phyloP scores from a whole-genome alignment of 2,113 vertebrate species.

The Chroicocephalus ridibundus region DNA sequence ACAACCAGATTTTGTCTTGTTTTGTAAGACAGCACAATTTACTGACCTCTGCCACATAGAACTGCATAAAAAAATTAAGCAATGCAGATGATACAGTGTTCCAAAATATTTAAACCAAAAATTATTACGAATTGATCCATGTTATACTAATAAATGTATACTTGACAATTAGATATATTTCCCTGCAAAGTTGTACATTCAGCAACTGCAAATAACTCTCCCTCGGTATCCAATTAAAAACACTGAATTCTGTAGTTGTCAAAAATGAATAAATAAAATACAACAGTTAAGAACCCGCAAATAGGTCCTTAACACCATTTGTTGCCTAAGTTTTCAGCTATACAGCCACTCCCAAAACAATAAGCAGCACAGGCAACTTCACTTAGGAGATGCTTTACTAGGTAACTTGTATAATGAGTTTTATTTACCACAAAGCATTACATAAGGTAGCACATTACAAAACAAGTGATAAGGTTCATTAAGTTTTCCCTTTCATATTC shows the following conservation, averaged over 20 bases:
- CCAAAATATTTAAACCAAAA: background rate
- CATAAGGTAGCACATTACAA: background rate
- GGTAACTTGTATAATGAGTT: background rate
- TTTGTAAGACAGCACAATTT: background rate
- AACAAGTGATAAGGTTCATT: background rate
- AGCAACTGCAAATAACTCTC: background rate
- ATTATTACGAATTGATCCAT: background rate
- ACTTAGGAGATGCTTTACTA: background rate
- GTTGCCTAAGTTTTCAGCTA: background rate
- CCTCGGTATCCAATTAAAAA: background rate
- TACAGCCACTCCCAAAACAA: background rate
- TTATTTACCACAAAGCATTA: background rate
- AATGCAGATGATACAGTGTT: background rate
- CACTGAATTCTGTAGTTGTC: background rate
- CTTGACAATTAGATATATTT: background rate
- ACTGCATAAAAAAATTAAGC: background rate
- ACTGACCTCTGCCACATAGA: background rate
- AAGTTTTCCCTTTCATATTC: conserved; percentile 27
- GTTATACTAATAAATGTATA: background rate
- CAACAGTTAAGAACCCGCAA: background rate
- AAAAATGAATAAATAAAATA: background rate
- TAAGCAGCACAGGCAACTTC: background rate
- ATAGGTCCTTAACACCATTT: background rate
- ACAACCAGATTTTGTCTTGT: background rate
- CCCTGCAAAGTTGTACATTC: background rate